Base-by-base conservation (phyloP, 2,113 vertebrate species). In the Fulica atra region DNA sequence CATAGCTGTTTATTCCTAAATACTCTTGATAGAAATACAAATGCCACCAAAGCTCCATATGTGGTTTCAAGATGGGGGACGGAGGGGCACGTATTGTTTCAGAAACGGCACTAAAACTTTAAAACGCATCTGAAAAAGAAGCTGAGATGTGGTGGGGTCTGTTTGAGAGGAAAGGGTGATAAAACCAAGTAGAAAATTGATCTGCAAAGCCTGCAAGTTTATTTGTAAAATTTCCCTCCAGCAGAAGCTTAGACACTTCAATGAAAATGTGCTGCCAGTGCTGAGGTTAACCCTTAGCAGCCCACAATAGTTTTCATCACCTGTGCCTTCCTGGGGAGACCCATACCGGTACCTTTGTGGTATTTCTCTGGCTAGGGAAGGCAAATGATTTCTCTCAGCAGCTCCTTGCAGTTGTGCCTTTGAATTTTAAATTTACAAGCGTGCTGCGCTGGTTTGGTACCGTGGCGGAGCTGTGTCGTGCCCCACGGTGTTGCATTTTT, bases 151-250 rank as follows among this genome's bases (percentile, higher is more conserved):
- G 51, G 6, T 68, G 42, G 33, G 44, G 53, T 91, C 73, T 95
- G 74, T 81, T 96, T 60, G 79, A 81, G 53, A 92, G 88, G 68
- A 82, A 36, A 80, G 64, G 92, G 71, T 74, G 94, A 97, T 97
- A 97, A 97, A 96, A 96, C 89, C 85, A 89, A 96, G 93, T 92
- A 93, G 95, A 97, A 97, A 96, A 96, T 96, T 96, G 95, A 97
- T 97, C 96, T 96, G 91, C 91, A 94, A 96, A 97, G 91, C 91
- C 90, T 96, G 92, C 95, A 91, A 96, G 92, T 98, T 97, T 97
- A 96, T 96, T 97, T 97, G 96, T 95, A 96, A 96, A 97, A 97
- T 93, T 95, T 85, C 89, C 85, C 85, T 96, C 94, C 86, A 94
- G 97, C 86, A 84, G 90, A 93, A 95, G 91, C 91, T 94, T 91